These are phyloP conservation scores for Pipistrellus nathusii DNA, from an alignment of 2,797 vertebrate genomes.

Conservation along the genomic window DNA sequence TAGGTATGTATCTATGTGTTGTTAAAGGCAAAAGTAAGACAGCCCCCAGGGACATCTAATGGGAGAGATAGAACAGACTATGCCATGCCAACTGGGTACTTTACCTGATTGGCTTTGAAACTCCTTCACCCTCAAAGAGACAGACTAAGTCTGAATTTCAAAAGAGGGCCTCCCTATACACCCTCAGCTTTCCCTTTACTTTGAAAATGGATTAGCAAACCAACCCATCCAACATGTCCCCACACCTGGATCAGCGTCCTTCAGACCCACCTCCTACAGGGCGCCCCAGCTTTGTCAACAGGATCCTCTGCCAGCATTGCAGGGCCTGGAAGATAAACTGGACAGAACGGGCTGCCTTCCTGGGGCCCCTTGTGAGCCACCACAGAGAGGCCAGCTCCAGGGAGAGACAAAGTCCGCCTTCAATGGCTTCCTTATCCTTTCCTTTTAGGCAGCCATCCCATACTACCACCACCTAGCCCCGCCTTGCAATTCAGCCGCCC, in stretches of 20 bases:
- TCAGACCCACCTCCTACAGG: neutral
- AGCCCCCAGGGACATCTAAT: neutral
- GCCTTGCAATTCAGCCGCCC: neutral
- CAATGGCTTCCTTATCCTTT: neutral
- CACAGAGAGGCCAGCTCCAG: neutral
- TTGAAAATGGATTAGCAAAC: constrained; percentile 50
- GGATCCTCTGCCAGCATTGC: neutral
- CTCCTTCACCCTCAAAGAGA: neutral
- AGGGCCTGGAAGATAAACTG: neutral
- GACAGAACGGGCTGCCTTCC: neutral
- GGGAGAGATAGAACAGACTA: neutral
- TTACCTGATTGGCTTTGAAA: constrained; percentile 1
- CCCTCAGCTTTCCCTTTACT: constrained; percentile 16
- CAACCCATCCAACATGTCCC: neutral
- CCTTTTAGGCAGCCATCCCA: neutral
- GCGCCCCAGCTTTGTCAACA: neutral
- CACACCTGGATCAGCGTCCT: neutral
- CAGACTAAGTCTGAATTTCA: neutral
- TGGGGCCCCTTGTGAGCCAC: neutral
- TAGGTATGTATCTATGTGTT: neutral
- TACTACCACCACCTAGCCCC: neutral
- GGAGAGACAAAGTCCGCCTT: neutral
- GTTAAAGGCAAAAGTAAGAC: neutral
- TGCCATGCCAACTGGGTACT: neutral
- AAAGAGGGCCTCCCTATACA: neutral